Evolutionary conservation across 2,113 vertebrate genomes (phyloP), one percentile per base, ranked within the genome.

Genomic region (Helogale parvula): DNA sequence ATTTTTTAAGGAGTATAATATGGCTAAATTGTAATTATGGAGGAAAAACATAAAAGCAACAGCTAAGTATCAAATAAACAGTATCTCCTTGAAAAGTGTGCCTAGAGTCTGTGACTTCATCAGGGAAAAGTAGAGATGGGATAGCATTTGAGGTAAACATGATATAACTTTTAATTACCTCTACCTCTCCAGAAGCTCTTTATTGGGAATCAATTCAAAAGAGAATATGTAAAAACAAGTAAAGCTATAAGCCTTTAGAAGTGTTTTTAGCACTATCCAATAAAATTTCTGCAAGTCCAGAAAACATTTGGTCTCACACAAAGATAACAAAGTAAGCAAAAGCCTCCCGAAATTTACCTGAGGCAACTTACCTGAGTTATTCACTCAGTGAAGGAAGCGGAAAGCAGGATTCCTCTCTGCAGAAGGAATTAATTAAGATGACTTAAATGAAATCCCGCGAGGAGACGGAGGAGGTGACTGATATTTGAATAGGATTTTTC

Each of bases 1-100:
- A 84, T 47, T 95, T 94, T 94, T 92, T 41, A 71, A 57, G 77
- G 57, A 95, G 2, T 65, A 72, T 38, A 90, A 87, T 15, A 74
- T 60, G 33, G 6, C 27, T 84, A 91, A 80, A 38, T 19, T 81
- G 2, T 79, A 87, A 79, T 72, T 65, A 60, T 45, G 11, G 29
- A 8, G 33, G 12, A 66, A 69, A 41, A 69, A 25, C 19, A n/a
- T 41, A 69, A 89, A 96, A 92, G 74, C 27, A 86, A 45, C 27
- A 50, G 3, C 41, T 92, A 72, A 81, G 31, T 79, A 85, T 86
- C 79, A 89, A 86, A 41, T n/a, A 21, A 65, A 54, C 14, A 63
- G 21, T 35, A 16, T 84, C 11, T 52, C 41, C 89, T 85, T 68
- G 45, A 87, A 90, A 92, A 96, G 29, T 41, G 25, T 41, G 31